Evolutionary conservation across 2,888 invertebrate genomes (phyloP), one percentile per base, ranked within the genome.

Genomic region (Andrena minutula): DNA sequence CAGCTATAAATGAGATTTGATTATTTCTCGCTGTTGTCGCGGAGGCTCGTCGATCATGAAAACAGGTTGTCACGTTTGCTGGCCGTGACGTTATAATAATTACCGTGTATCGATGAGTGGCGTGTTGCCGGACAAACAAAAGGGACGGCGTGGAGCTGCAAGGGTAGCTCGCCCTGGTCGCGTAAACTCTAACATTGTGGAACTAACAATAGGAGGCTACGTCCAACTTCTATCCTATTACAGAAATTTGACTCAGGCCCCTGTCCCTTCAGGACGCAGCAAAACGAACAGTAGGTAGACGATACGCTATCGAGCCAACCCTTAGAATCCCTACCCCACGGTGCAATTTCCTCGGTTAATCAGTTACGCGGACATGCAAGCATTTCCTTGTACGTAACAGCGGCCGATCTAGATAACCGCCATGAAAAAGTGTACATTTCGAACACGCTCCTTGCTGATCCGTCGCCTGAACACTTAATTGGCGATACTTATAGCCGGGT

Each of bases 1-100:
- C 26, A 49, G 56, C 53, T 82, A 41, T 80, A 86, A 84, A 82
- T 79, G 84, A 86, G 66, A 84, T 79, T 82, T 35, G 69, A 75
- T 84, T 64, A 73, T 80, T 83, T 68, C 49, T 70, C 66, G 47
- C 16, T 69, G 79, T 70, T 61, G 56, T 47, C 71, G 26, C 53
- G 7, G 53, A 32, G 53, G 32, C 51, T 80, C 65, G 61, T 69
- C 75, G 73, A 74, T 72, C 71, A 69, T 6, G 58, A 51, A 28
- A 58, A 61, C 23, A 28, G 10, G 79, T 41, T n/a, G 76, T 66
- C 61, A 30, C 41, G 65, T 53, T 51, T n/a, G 23, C 23, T 56
- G 16, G 20, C 53, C 10, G 26, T 49, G 56, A 26, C 66, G 56
- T 72, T 72, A 28, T 28, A 56, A 63, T 68, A 78, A 77, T 79